These are phyloP conservation scores for Stomatorhinus ivindoensis DNA, from an alignment of 2,113 vertebrate species.

Conservation along the genomic window DNA sequence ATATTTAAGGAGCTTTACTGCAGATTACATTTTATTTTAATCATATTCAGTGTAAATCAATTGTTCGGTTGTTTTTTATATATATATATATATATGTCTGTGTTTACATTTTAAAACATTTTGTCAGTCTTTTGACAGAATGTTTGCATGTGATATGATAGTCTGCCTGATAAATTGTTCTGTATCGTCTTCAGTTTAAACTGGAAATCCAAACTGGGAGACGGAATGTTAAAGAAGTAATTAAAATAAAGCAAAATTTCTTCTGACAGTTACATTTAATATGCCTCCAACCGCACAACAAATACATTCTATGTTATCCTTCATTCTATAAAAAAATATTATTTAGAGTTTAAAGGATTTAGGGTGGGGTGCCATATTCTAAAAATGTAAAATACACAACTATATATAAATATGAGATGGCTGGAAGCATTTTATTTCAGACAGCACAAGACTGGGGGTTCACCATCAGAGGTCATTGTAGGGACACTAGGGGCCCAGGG, in stretches of 20 bases:
- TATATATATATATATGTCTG: background rate
- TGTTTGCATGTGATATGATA: constrained; percentile 11
- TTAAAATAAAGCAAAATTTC: background rate
- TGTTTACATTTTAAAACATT: constrained; percentile 8
- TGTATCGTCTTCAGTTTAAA: constrained; percentile 5
- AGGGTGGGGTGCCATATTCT: background rate
- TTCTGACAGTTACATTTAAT: background rate
- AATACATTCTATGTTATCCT: background rate
- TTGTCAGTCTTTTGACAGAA: background rate
- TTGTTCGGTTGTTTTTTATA: background rate
- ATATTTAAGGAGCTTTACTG: constrained; percentile 25
- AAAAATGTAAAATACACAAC: background rate
- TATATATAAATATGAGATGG: background rate
- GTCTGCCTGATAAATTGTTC: background rate
- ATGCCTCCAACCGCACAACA: background rate
- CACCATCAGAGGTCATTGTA: background rate
- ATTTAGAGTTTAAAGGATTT: background rate
- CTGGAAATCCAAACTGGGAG: constrained; percentile 1
- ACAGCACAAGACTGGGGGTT: background rate
- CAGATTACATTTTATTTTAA: constrained; percentile 3
- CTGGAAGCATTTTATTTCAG: background rate
- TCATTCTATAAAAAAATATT: background rate
- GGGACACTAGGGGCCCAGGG: background rate
- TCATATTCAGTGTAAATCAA: constrained; percentile 9
- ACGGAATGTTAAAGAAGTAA: background rate